Base-by-base conservation (phyloP, 1,140 invertebrate genomes). In the Nautilus pompilius region DNA sequence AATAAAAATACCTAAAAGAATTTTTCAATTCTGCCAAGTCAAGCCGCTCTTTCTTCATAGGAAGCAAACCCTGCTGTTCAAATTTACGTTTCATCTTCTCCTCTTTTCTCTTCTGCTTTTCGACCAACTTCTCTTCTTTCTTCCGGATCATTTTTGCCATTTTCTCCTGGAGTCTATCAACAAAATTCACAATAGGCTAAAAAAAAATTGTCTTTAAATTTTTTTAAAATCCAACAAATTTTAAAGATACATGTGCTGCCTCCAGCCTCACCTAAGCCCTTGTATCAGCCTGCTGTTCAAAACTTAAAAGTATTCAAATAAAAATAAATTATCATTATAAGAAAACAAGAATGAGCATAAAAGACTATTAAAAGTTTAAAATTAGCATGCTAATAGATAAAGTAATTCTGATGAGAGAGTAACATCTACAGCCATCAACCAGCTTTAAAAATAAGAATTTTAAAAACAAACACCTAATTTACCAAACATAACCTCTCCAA, bases 31-130 rank as follows among this genome's bases (percentile, higher is more conserved):
- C 54, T 0, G 56, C 46, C 8, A 67, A 10, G 24, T 71, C 64
- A 15, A 70, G 30, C 49, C 63, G 63, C 54, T 76, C 69, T 20
- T 66, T 59, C 58, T 71, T 75, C 46, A 63, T 54, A 8, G 69
- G 67, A 2, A 46, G 55, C 34, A 70, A 67, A 20, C 53, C 54
- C 22, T 51, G 29, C n/a, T 61, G 48, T 34, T 75, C 73, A 13
- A 70, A 51, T 26, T 64, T 62, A 24, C 72, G 63, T 53, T 77
- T 74, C 51, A 72, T 62, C 60, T 72, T 74, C 48, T 77, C 75
- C 56, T 75, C 73, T 48, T 72, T 72, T 53, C 60, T 70, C 58
- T 68, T 72, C 51, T 68, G 60, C 60, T 76, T 75, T 33, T 72
- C 70, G 20, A 71, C 34, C 46, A 68, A 48, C 58, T 75, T 78